A percentile compares a stretch with the other conserved stretches of the same genome.
These are phyloP conservation scores for Choloepus hoffmanni DNA, from an alignment of 2,113 vertebrate species.

Conservation along the genomic window DNA sequence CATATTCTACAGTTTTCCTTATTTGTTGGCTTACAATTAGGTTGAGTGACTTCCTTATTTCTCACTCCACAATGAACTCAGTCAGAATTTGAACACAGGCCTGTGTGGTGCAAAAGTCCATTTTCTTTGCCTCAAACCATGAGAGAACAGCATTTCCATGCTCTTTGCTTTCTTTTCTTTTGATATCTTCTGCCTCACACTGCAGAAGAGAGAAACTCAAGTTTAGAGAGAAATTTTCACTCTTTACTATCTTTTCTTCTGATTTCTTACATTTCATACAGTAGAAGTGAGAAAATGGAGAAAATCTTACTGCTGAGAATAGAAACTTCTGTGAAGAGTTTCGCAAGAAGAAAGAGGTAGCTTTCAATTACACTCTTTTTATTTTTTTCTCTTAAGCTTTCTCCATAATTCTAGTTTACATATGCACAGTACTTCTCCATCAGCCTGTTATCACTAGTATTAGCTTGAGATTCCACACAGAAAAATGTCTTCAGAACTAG, in stretches of 20 bases:
- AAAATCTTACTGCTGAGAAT: not conserved
- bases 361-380: slow-evolving; percentile 1
- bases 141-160: not conserved
- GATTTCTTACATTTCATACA: not conserved
- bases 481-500: slow-evolving; percentile 9
- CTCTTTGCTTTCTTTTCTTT: not conserved
- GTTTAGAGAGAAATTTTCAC: not conserved
- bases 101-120: not conserved
- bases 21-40: not conserved
- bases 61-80: not conserved
- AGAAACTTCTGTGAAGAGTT: not conserved
- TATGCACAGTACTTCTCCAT: not conserved
- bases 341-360: not conserved
- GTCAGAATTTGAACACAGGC: not conserved
- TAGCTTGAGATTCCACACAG: not conserved
- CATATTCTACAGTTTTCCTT: not conserved
- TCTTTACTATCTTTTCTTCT: not conserved
- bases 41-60: not conserved
- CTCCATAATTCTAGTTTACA: not conserved
- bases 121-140: not conserved
- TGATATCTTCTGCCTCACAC: not conserved
- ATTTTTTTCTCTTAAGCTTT: not conserved
- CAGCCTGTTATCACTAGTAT: not conserved
- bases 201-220: slow-evolving; percentile 19
- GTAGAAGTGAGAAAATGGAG: not conserved